phyloP scores from a whole-genome alignment of 2,888 invertebrate genomes.

The Dolichopus griseipennis region DNA sequence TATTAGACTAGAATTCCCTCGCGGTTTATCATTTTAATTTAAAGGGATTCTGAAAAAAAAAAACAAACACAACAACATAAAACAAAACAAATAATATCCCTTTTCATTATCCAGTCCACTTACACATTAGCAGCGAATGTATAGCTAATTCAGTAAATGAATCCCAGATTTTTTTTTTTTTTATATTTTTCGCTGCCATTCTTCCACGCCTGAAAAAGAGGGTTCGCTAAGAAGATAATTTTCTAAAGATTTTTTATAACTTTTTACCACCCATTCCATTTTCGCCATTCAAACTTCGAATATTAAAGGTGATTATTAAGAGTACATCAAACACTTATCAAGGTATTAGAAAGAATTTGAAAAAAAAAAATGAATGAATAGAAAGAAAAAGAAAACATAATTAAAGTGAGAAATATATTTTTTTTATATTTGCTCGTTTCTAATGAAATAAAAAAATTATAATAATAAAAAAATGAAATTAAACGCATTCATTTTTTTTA shows the following conservation, averaged over 20 bases:
- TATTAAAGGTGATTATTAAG: conserved; percentile 1
- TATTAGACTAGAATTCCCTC: conserved; percentile 3
- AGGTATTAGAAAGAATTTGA: not conserved
- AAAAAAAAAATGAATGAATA: not conserved
- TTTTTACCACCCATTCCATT: no score
- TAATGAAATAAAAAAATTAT: no score
- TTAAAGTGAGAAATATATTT: not conserved
- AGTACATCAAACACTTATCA: not conserved
- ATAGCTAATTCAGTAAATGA: no score
- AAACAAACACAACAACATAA: not conserved
- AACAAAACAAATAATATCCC: not conserved
- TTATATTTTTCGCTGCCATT: no score
- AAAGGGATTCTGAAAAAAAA: not conserved
- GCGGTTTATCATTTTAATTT: conserved; percentile 6
- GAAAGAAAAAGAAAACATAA: not conserved
- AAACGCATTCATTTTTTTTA: not conserved
- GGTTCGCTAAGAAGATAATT: no score
- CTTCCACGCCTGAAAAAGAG: no score
- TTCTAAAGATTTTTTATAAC: no score
- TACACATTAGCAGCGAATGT: not conserved
- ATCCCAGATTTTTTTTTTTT: no score
- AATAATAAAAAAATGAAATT: not conserved
- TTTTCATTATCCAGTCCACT: conserved; percentile 1
- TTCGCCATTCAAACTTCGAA: not conserved
- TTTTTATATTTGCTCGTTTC: no score